These are phyloP conservation scores for Lutjanus campechanus DNA, from an alignment of 2,797 vertebrate species.

Conservation along the genomic window DNA sequence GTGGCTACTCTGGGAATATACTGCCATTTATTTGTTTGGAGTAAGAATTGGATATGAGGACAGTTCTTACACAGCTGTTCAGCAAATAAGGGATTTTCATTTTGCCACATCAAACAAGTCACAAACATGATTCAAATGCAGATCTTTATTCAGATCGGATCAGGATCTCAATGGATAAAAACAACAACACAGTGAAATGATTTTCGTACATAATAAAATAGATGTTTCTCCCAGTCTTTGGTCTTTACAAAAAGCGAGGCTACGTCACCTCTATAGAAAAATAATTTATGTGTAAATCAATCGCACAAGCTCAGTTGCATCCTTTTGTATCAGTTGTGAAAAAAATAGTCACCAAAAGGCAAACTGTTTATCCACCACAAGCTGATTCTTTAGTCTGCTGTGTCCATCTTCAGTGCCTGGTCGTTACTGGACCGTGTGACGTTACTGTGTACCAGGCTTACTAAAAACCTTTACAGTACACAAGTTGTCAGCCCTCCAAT, in stretches of 20 bases:
- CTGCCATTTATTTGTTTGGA: no score
- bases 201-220: conserved; percentile 82
- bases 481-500: conserved; percentile 1
- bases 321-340: conserved; percentile 27
- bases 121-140: conserved; percentile 46
- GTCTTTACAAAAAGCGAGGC: conserved; percentile 77
- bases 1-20: no score
- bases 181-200: conserved; percentile 65
- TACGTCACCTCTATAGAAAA: conserved; percentile 79
- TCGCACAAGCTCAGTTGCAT: conserved; percentile 52
- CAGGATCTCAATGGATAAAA: conserved; percentile 66
- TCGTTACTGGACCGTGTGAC: background rate
- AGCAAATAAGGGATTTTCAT: background rate
- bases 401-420: background rate
- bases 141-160: conserved; percentile 73
- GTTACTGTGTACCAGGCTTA: background rate
- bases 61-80: background rate
- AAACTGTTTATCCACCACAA: conserved; percentile 3
- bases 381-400: background rate
- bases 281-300: conserved; percentile 75
- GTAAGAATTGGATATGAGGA: no score
- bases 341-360: conserved; percentile 21
- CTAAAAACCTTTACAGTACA: conserved; percentile 6
- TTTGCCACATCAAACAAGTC: background rate
- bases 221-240: conserved; percentile 80